Base-by-base conservation (phyloP, 2,113 vertebrate species). In the Mirza zaza region DNA sequence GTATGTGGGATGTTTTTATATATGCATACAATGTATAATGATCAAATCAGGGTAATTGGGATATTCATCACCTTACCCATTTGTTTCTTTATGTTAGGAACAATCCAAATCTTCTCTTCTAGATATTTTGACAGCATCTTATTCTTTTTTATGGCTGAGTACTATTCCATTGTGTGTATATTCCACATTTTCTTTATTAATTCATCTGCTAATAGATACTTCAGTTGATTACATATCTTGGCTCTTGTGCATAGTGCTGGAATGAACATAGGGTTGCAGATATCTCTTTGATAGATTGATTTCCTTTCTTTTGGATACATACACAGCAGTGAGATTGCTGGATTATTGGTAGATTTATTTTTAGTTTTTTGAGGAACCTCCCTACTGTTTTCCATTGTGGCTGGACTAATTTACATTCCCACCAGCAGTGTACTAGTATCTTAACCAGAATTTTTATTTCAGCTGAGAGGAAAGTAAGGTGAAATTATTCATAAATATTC, bases 381-480 rank as follows among this genome's bases (percentile, higher is more conserved):
- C 27, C 18, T 76, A 48, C 42, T 48, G 42, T 48, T 48, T 76
- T 48, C 27, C 4, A 5, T 48, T 29, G 71, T 75, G 71, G 14
- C 25, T 48, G 7, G 29, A 29, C 42, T 75, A 32, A 75, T 75
- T 75, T 75, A 75, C 7, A 48, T 76, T 76, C 27, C 73, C 27
- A 32, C 48, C 48, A 48, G 10, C 48, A 48, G 10, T 48, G 48
- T 48, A 48, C 15, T 4, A 48, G 42, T 14, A 32, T 76, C 42
- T 91, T 73, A 50, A 48, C 71, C 36, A 68, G 87, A 81, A 75
- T 63, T 95, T 92, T 84, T 94, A 13, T 73, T 97, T 95, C 2
- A 34, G 83, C 9, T 25, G 18, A 42, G 81, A 63, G 79, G 32
- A 94, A 94, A 95, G 67, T 96, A 85, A 82, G 68, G 21, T 21